A percentile compares a stretch with the other conserved stretches of the same genome.
Conservation (phyloP, 2,888 invertebrate genomes). For the Ellobium chinense region DNA sequence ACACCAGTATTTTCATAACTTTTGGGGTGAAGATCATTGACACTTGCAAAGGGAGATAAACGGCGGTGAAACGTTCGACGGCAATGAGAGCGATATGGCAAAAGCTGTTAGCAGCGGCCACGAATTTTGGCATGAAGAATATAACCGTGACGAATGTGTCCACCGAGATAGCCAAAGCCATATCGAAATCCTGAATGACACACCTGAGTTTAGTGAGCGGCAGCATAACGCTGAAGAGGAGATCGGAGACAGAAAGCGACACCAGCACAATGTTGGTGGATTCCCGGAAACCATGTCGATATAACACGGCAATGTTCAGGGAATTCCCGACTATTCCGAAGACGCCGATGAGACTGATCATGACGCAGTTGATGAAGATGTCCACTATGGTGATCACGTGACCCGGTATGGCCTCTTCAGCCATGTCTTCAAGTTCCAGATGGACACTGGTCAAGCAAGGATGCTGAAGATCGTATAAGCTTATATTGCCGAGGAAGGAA, state of each 20-base stretch:
- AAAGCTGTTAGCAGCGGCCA: neutral
- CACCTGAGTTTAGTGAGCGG: neutral
- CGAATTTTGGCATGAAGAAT: neutral
- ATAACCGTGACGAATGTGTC: neutral
- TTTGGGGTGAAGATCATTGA: neutral
- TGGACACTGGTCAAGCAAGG: no score
- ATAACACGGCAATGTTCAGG: no score
- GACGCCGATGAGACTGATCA: no score
- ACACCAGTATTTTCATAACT: neutral
- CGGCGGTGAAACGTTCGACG: neutral
- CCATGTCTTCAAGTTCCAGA: no score
- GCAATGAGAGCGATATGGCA: neutral
- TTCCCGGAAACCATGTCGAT: no score
- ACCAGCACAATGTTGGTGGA: no score
- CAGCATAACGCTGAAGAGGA: neutral
- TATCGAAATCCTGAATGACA: neutral
- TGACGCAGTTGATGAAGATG: no score
- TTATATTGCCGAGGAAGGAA: no score
- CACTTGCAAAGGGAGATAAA: neutral
- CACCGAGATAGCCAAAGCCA: neutral
- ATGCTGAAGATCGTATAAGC: no score
- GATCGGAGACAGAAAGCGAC: neutral
- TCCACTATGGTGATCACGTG: no score
- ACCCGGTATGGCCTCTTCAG: no score
- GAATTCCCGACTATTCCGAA: no score